These are phyloP conservation scores for Nebria ingens DNA, from an alignment of 1,140 invertebrate species.

Conservation along the genomic window DNA sequence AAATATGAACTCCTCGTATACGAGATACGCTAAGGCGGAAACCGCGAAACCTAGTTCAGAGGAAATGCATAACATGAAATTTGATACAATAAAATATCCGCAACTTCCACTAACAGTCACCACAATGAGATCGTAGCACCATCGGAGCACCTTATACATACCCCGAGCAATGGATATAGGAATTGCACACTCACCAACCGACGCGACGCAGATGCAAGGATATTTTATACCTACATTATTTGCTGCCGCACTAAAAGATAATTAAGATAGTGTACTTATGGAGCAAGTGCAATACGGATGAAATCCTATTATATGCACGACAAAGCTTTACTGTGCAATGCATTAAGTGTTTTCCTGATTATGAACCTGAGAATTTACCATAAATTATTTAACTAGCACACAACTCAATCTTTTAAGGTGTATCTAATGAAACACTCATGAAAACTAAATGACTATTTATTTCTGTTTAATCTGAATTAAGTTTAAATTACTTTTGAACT, in stretches of 20 bases:
- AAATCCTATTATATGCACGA: neutral
- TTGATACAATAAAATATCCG: slow-evolving; percentile 5
- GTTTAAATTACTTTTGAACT: too few species aligned
- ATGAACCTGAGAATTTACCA: neutral
- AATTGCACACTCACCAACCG: neutral
- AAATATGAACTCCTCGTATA: too few species aligned
- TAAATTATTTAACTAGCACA: neutral
- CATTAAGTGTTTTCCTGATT: neutral
- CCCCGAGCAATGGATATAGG: neutral
- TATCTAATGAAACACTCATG: too few species aligned
- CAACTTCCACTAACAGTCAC: neutral
- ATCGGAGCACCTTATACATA: too few species aligned
- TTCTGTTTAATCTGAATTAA: too few species aligned
- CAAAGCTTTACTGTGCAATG: neutral
- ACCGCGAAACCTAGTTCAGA: neutral
- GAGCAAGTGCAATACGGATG: neutral
- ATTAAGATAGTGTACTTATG: neutral
- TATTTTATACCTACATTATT: too few species aligned
- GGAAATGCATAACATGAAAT: neutral
- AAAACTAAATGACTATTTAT: too few species aligned
- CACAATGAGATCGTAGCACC: too few species aligned
- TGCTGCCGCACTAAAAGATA: neutral
- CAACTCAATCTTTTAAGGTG: too few species aligned
- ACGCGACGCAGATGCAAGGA: too few species aligned
- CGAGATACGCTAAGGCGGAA: neutral